phyloP scores from a whole-genome alignment of 2,888 invertebrate genomes.

The Epicampocera succincta region DNA sequence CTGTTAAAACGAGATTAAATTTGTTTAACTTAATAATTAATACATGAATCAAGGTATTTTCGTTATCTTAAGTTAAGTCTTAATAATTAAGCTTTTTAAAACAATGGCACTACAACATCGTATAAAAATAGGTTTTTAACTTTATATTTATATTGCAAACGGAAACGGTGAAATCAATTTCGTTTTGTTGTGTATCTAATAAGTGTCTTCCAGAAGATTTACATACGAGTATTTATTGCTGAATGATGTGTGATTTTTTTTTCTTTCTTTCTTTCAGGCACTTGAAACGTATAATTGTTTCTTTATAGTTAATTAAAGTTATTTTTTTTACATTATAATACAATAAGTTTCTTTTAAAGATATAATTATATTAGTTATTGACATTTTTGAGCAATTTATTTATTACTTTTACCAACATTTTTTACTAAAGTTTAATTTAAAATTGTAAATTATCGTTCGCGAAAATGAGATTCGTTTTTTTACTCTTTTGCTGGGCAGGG shows the following conservation, averaged over 20 bases:
- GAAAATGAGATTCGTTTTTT: constrained; percentile 59
- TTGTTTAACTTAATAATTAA: constrained; percentile 44
- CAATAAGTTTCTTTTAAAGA: constrained; percentile 10
- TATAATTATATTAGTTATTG: constrained; percentile 16
- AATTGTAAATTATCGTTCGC: constrained; percentile 7
- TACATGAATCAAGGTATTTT: constrained; percentile 25
- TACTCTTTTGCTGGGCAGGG: no score
- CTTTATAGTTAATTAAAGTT: constrained; percentile 28
- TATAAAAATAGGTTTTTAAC: constrained; percentile 59
- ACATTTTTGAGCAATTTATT: constrained; percentile 56
- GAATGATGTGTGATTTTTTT: constrained; percentile 17
- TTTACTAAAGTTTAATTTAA: background rate
- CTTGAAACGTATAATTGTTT: constrained; percentile 63
- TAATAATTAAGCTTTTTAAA: constrained; percentile 57
- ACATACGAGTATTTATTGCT: constrained; percentile 64
- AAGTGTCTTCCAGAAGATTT: constrained; percentile 28
- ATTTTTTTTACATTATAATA: constrained; percentile 40
- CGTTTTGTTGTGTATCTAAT: constrained; percentile 27
- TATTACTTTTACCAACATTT: constrained; percentile 2
- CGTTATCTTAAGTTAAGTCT: constrained; percentile 14
- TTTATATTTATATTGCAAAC: constrained; percentile 36
- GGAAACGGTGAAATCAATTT: background rate
- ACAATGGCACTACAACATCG: constrained; percentile 67
- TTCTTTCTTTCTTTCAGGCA: constrained; percentile 60
- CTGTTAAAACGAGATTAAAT: constrained; percentile 39